A percentile compares a stretch with the other conserved stretches of the same genome.
Evolutionary conservation across 1,140 invertebrate species (phyloP).

Genomic region (Drosophila funebris): DNA sequence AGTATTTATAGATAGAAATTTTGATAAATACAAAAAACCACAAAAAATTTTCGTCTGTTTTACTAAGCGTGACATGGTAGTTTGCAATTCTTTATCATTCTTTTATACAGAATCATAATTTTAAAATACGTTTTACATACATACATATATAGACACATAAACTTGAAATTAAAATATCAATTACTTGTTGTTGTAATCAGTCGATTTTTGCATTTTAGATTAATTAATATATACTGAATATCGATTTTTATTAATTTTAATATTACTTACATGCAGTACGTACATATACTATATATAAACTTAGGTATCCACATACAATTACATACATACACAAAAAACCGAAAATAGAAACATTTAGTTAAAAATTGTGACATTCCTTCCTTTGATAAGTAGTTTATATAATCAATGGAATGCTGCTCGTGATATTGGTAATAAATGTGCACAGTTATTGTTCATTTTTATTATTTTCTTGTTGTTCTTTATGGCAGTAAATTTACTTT

Average conservation of each 20-base stretch:
- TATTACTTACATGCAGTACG: slow-evolving; percentile 58
- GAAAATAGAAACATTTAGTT: slow-evolving; percentile 18
- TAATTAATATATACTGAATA: slow-evolving; percentile 44
- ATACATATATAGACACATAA: slow-evolving; percentile 20
- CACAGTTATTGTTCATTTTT: neutral
- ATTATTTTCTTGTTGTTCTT: slow-evolving; percentile 5
- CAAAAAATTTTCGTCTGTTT: slow-evolving; percentile 27
- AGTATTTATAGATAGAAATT: slow-evolving; percentile 23
- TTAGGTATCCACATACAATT: slow-evolving; percentile 17
- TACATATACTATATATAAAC: slow-evolving; percentile 34
- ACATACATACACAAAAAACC: slow-evolving; percentile 18
- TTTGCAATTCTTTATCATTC: slow-evolving; percentile 24
- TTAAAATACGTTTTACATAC: slow-evolving; percentile 18
- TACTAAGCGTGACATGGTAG: slow-evolving; percentile 28
- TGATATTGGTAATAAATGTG: slow-evolving; percentile 13
- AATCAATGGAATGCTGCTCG: slow-evolving; percentile 33
- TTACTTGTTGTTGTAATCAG: slow-evolving; percentile 60
- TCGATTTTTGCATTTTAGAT: slow-evolving; percentile 60
- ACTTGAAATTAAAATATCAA: slow-evolving; percentile 43
- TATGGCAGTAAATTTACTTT: slow-evolving; percentile 15
- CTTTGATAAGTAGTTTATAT: neutral
- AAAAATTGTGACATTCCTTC: neutral
- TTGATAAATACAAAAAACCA: slow-evolving; percentile 5
- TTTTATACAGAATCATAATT: slow-evolving; percentile 18
- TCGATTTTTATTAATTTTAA: slow-evolving; percentile 36